phyloP scores from a whole-genome alignment of 2,888 invertebrate genomes.

The Stenotaenia linearis region DNA sequence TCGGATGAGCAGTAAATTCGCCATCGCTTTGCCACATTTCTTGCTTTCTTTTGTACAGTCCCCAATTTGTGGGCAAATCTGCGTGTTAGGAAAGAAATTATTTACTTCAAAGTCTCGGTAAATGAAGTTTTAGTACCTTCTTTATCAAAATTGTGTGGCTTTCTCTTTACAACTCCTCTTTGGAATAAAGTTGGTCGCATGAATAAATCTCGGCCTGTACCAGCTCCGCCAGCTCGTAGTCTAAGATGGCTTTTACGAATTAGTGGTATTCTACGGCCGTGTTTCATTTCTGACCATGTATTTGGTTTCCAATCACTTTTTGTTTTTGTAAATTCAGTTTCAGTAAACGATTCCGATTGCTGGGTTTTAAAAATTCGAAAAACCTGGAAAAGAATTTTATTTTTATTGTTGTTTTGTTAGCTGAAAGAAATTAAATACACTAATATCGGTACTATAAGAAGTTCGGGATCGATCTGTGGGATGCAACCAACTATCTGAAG shows the following conservation, averaged over 20 bases:
- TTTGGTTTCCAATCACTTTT: neutral
- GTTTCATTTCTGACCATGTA: neutral
- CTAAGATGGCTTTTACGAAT: neutral
- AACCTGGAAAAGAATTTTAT: no score
- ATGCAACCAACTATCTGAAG: neutral
- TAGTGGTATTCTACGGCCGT: neutral
- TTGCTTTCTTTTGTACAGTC: neutral
- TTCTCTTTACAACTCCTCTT: neutral
- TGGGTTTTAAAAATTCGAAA: no score
- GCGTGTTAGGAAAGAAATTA: neutral
- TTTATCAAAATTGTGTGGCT: neutral
- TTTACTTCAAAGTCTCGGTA: neutral
- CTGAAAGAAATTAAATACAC: neutral
- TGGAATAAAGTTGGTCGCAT: neutral
- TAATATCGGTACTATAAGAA: neutral
- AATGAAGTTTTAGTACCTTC: no score
- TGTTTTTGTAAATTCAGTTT: neutral
- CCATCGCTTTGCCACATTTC: neutral
- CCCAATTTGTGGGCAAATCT: conserved; percentile 30
- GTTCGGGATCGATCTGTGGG: neutral
- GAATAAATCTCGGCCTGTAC: neutral
- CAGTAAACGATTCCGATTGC: neutral
- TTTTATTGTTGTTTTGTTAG: neutral
- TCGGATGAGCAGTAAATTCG: neutral
- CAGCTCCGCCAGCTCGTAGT: neutral